Percentiles rank a stretch among this genome's conserved stretches.
These are phyloP conservation scores for Phataginus tetradactyla DNA, from an alignment of 2,797 vertebrate genomes.

Conservation along the genomic window DNA sequence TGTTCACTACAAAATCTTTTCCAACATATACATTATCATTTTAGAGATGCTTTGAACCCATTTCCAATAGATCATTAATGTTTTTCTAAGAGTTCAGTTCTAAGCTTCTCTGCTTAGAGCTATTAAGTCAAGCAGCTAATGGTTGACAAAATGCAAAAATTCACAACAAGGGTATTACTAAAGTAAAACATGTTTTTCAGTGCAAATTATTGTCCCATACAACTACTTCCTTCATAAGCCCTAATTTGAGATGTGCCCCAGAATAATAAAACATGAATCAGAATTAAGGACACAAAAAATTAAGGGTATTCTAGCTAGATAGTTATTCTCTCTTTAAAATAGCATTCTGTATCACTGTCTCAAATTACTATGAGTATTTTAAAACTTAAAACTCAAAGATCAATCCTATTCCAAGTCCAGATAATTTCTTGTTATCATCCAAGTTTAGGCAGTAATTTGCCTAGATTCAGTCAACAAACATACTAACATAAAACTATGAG, in stretches of 20 bases:
- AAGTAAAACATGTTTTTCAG: not conserved
- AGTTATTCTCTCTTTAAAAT: not conserved
- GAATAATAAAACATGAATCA: not conserved
- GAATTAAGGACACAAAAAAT: conserved; percentile 6
- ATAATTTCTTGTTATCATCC: not conserved
- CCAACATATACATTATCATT: not conserved
- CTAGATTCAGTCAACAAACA: not conserved
- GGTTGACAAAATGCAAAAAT: not conserved
- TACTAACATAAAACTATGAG: not conserved
- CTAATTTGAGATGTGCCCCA: not conserved
- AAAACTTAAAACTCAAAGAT: not conserved
- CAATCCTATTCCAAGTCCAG: conserved; percentile 27
- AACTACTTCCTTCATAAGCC: conserved; percentile 7
- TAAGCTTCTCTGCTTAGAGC: not conserved
- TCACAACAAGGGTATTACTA: not conserved
- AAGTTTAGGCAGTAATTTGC: not conserved
- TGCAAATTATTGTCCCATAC: not conserved
- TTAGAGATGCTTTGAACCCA: not conserved
- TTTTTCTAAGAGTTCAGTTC: conserved; percentile 27
- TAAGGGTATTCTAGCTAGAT: not conserved
- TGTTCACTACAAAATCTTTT: not conserved
- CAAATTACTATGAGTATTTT: not conserved
- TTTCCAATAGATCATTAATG: not conserved
- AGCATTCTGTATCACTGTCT: not conserved
- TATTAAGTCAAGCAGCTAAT: not conserved